These are phyloP conservation scores for Geophilus truncorum DNA, from an alignment of 2,888 invertebrate genomes.

Conservation along the genomic window DNA sequence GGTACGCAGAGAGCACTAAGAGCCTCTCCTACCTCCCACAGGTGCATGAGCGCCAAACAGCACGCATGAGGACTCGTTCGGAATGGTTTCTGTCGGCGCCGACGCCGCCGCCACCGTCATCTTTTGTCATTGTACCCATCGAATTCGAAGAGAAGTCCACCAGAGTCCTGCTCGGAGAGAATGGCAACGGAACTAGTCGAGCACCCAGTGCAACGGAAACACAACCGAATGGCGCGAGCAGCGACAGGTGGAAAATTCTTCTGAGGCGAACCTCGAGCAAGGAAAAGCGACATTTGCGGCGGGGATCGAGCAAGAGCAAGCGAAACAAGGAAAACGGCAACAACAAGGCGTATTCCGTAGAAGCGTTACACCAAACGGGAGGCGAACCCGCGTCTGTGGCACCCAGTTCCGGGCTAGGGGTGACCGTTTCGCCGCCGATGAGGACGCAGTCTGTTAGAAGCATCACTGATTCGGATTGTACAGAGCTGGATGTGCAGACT, in stretches of 20 bases:
- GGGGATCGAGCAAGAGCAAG: slow-evolving; percentile 50
- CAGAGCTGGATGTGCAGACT: slow-evolving; percentile 54
- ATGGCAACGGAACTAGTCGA: slow-evolving; percentile 35
- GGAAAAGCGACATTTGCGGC: slow-evolving; percentile 50
- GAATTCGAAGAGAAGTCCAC: slow-evolving; percentile 51
- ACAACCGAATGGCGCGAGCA: background rate
- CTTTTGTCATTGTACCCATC: slow-evolving; percentile 46
- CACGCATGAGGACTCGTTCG: slow-evolving; percentile 91
- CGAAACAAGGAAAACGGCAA: slow-evolving; percentile 42
- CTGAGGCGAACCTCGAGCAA: slow-evolving; percentile 53
- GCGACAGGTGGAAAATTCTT: slow-evolving; percentile 36
- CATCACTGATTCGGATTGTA: slow-evolving; percentile 50
- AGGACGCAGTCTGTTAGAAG: slow-evolving; percentile 35
- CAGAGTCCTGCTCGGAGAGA: slow-evolving; percentile 51
- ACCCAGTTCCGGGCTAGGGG: slow-evolving; percentile 34
- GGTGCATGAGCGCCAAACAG: slow-evolving; percentile 93
- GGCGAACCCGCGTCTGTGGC: slow-evolving; percentile 25
- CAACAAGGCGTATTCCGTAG: slow-evolving; percentile 43
- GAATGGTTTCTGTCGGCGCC: slow-evolving; percentile 90
- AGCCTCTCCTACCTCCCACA: slow-evolving; percentile 85
- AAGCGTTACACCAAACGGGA: slow-evolving; percentile 32
- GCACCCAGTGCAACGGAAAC: background rate
- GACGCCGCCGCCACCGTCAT: slow-evolving; percentile 41
- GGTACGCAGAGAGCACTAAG: slow-evolving; percentile 85
- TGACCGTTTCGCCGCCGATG: slow-evolving; percentile 34